Base-by-base conservation (phyloP, 2,797 vertebrate species). In the Myotis vivesi region DNA sequence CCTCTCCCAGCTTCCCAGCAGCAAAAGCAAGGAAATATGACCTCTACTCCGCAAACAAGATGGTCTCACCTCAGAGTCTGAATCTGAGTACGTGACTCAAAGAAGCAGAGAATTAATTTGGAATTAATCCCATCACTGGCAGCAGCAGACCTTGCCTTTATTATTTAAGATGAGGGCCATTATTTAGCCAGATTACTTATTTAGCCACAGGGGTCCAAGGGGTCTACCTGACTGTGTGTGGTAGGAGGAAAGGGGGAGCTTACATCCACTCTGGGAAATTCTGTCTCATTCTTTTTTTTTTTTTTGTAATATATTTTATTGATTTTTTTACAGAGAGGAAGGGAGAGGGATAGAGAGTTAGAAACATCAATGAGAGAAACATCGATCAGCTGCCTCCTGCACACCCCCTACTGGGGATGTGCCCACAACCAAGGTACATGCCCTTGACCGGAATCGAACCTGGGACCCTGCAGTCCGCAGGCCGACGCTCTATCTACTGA, bases 71-170 rank as follows among this genome's bases (percentile, higher is more conserved):
- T 46, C 38, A 57, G 36, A 66, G 59, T 49, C 81, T 94, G 89
- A 90, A 84, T 82, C 46, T 86, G 71, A 77, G 46, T 55, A 30
- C 51, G n/a, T 76, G 53, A 44, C 41, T 93, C 57, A 75, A 85
- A 85, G 33, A 82, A 92, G 46, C 71, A 96, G 44, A 36, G n/a
- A 94, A 83, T 84, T 95, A 44, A 95, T 72, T 72, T 82, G 53
- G 55, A 95, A 89, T 90, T 75, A 71, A 55, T 94, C 51, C 81
- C 28, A 38, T 73, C 4, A 3, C 49, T 66, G n/a, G 64, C 8
- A 82, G 57, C 62, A 38, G 25, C 10, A 41, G 25, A 75, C 64
- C 38, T 22, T 55, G 41, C 53, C 75, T 75, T 49, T 10, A n/a
- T 76, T 86, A 80, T 55, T 89, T 77, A 85, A 64, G 66, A 87